Conservation (phyloP, 2,113 vertebrate genomes). For the Atrichornis clamosus region DNA sequence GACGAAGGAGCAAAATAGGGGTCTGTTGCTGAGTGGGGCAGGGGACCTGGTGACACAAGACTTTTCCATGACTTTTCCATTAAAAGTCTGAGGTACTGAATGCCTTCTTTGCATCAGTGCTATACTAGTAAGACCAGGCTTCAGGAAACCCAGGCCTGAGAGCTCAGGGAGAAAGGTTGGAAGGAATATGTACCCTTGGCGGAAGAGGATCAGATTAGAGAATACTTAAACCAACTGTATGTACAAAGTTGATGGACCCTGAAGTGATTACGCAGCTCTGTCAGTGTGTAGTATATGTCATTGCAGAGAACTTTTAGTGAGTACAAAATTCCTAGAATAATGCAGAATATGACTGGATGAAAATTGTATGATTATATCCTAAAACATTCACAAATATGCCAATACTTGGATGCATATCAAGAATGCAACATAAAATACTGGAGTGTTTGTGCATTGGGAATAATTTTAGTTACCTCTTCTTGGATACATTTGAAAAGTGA, state of each 20-base stretch:
- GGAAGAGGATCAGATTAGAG: background rate
- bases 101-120: background rate
- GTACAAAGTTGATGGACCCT: background rate
- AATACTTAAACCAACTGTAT: background rate
- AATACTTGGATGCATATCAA: background rate
- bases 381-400: background rate
- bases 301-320: background rate
- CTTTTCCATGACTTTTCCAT: background rate
- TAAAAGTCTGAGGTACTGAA: background rate
- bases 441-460: background rate
- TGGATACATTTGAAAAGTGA: background rate
- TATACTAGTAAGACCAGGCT: background rate
- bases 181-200: background rate
- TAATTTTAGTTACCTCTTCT: background rate
- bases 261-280: background rate
- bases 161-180: background rate
- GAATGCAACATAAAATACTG: background rate
- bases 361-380: background rate
- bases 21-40: background rate
- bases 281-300: background rate
- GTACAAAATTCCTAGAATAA: background rate
- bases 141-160: background rate
- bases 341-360: background rate
- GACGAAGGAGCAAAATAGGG: background rate
- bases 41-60: background rate